Base-by-base conservation (phyloP, 2,888 invertebrate genomes). In the Pemphredon lugubris region DNA sequence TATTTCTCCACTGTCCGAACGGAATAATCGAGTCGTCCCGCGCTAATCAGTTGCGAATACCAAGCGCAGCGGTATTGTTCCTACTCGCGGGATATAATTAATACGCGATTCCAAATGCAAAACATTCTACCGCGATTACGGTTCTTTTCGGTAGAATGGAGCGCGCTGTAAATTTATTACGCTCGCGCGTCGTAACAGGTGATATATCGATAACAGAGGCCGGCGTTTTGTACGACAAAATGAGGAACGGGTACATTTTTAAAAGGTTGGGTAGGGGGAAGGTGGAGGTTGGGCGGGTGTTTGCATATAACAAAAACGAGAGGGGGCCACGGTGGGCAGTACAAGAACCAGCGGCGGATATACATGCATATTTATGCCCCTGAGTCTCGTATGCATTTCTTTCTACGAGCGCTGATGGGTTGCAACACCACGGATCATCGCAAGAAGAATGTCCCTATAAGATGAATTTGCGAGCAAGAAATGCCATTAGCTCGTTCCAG, bases 351-450 rank as follows among this genome's bases (percentile, higher is more conserved):
- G 37, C 70, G 39, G 45, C 59, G 64, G 55, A 51, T 34, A n/a
- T n/a, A 50, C 53, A 73, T 65, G 75, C 70, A 78, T 77, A 77
- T 77, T 77, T 67, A 78, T 78, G 68, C 69, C 47, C 14, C 58
- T 9, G 20, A 18, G 32, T 14, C n/a, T n/a, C 37, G 51, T 26
- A 39, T 14, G 42, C 7, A 18, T 60, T 76, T 51, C 70, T 64
- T 47, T 57, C 55, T 47, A 57, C 57, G 21, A 14, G 39, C 58
- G 50, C 39, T 73, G 70, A 70, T 65, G 73, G 59, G 16, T 53
- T 55, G 50, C 59, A 48, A 65, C 61, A 37, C 23, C 40, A 5
- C 44, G 57, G 65, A 77, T 70, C 70, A 55, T 70, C 67, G 78
- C 42, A 48, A 57, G 44, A 64, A 57, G 60, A 54, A 66, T 70